Base-by-base conservation (phyloP, 1,140 invertebrate genomes). In the Nephotettix cincticeps region DNA sequence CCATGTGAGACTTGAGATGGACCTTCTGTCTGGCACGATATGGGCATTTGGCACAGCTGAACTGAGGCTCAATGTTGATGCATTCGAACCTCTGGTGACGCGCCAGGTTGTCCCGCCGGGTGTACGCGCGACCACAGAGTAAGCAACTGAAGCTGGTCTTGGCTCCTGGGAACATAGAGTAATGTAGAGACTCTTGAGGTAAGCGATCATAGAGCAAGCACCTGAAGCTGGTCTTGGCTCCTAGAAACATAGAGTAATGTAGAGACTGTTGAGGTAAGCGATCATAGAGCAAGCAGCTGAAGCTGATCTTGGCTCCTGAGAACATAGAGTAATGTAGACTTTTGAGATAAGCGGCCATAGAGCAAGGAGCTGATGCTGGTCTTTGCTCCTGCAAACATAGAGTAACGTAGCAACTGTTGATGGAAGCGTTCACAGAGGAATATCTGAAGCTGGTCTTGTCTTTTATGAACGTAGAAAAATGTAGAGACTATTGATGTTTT, bases 1-100 rank as follows among this genome's bases (percentile, higher is more conserved):
- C 78, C 32, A 87, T 85, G 75, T 87, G 86, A 14, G 84, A 78
- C 19, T 85, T 76, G 78, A 84, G 84, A 61, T 87, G 85, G 1
- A 83, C 83, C 74, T 71, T 69, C 56, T 76, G 75, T 36, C 74
- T 71, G 1, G 40, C 63, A 19, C 56, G 45, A 21, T 63, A 45
- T 0, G 70, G 29, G 32, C 1, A 85, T 61, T 80, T 79, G 11
- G 77, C 76, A 74, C 84, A 85, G 21, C 77, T 78, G 73, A 84
- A 85, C 73, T 82, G 79, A 27, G 83, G 84, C 70, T 83, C 81
- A 4, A 21, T 54, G 43, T 83, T 81, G 25, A 83, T 82, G 72
- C 84, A 86, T 70, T 85, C 84, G 32, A 86, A 81, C 21, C 81
- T 83, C 73, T 84, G 76, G 75, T 87, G 86, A 1, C 82, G 79